Base-by-base conservation (phyloP, 2,888 invertebrate genomes). In the Diloba caeruleocephala region DNA sequence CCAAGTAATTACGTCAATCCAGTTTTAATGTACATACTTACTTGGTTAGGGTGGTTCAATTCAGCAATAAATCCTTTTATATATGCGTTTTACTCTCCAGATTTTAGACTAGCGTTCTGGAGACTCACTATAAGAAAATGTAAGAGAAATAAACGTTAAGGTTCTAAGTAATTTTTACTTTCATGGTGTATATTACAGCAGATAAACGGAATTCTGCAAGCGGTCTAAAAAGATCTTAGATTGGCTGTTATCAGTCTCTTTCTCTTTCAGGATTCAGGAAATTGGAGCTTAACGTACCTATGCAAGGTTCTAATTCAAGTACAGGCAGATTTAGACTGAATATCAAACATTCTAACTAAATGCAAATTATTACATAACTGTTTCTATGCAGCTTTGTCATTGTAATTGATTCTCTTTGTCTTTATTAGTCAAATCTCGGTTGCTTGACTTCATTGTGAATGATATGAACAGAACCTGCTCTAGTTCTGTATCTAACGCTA, bases 61-160 rank as follows among this genome's bases (percentile, higher is more conserved):
- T 97, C 97, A 0, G 97, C 97, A 3, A 97, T 98, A 62, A 98
- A 98, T 89, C 98, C 98, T 0, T 97, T 98, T 82, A 98, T 98
- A 75, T 98, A 98, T 79, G 97, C 98, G 13, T 98, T 98, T 80
- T 98, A 97, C 87, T 97, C 97, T 57, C 96, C 96, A 0, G 98
- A 98, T 82, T 98, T 98, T 82, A 95, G 97, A 77, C 94, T 97
- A 68, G 97, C 98, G 0, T 97, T 98, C 79, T 97, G 97, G 97
- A 94, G 97, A 60, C 88, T 98, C 25, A 98, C 98, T 0, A 95
- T 96, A 44, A 95, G 94, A 57, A 95, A 96, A 78, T 96, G 96
- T 82, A 94, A 94, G 61, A 94, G 81, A 31, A 88, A 69, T 76
- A 91, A 85, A 57, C 82, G 81, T 62, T 87, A 71, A 63, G 43